Evolutionary conservation across 2,113 vertebrate species (phyloP).

Genomic region (Microtus ochrogaster): DNA sequence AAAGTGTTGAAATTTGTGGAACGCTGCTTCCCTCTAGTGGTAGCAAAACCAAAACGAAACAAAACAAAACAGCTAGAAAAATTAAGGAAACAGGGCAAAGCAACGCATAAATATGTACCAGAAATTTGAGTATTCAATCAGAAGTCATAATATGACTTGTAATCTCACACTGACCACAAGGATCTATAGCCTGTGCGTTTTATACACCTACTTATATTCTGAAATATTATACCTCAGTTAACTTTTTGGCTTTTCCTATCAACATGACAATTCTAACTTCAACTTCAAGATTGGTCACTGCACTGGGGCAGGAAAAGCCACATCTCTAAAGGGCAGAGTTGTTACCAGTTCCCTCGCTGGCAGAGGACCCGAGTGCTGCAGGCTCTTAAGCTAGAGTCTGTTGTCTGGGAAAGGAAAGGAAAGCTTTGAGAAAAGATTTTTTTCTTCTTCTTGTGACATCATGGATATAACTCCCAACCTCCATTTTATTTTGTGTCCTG

Average conservation of each 20-base stretch:
- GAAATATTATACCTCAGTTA: background rate
- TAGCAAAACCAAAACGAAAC: background rate
- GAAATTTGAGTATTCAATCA: background rate
- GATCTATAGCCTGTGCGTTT: background rate
- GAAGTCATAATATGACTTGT: background rate
- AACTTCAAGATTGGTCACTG: background rate
- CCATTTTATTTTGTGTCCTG: background rate
- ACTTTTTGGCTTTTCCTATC: background rate
- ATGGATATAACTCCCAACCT: background rate
- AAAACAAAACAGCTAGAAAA: background rate
- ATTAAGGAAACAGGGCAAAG: background rate
- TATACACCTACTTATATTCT: background rate
- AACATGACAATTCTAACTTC: background rate
- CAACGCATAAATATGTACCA: background rate
- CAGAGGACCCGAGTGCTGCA: background rate
- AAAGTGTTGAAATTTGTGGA: background rate
- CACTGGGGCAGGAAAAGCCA: accelerated
- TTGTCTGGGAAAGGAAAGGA: background rate
- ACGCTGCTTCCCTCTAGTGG: slow-evolving; percentile 75
- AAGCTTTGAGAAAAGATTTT: background rate
- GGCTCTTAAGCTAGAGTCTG: background rate
- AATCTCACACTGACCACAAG: background rate
- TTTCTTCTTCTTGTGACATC: background rate
- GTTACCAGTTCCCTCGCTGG: background rate
- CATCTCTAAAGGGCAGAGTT: background rate